These are phyloP conservation scores for Gracilinanus agilis DNA, from an alignment of 2,113 vertebrate species.

Conservation along the genomic window DNA sequence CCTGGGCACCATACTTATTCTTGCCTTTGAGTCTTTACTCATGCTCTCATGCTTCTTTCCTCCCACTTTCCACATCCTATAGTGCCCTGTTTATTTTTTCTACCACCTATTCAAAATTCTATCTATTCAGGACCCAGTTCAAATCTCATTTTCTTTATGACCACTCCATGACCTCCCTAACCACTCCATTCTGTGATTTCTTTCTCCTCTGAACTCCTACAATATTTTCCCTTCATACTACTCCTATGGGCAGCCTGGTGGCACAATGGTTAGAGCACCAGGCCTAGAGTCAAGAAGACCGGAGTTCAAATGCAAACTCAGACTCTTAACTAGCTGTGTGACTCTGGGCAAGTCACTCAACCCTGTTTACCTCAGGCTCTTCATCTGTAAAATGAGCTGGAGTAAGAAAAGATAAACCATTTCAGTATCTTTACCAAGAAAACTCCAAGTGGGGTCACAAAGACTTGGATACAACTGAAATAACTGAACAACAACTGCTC, in stretches of 20 bases:
- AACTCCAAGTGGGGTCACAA: not conserved
- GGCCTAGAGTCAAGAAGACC: not conserved
- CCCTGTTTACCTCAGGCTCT: not conserved
- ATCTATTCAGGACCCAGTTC: not conserved
- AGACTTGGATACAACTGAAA: not conserved
- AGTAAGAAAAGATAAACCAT: not conserved
- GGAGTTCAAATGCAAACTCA: not conserved
- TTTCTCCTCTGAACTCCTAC: not conserved
- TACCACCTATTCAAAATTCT: not conserved
- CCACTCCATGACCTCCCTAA: not conserved
- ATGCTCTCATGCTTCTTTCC: not conserved
- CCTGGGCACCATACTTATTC: not conserved
- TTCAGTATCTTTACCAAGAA: not conserved
- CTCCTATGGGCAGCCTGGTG: not conserved
- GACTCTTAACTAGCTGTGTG: not conserved
- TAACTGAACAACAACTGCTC: not conserved
- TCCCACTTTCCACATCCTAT: not conserved
- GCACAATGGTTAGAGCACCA: not conserved
- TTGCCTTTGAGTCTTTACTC: not conserved
- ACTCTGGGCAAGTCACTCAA: not conserved
- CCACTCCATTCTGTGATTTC: not conserved
- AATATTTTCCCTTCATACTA: not conserved
- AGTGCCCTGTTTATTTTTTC: not conserved
- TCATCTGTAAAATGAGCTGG: not conserved
- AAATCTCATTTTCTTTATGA: not conserved